phyloP scores from a whole-genome alignment of 1,140 invertebrate genomes.

The Whitmania pigra region DNA sequence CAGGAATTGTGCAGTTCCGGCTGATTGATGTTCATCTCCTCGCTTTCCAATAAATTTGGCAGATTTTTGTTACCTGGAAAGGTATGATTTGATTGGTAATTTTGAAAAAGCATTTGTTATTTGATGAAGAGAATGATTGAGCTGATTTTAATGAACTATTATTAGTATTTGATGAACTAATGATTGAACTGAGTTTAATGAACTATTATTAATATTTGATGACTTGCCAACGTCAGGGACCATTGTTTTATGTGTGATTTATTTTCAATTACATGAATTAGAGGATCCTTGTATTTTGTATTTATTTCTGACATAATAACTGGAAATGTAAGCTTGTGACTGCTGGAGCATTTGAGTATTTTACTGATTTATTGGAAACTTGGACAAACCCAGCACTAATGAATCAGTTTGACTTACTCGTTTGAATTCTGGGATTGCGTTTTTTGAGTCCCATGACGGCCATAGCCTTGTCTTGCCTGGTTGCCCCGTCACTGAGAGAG shows the following conservation, averaged over 20 bases:
- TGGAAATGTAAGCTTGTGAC: too few relatives aligned
- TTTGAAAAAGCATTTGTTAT: constrained; percentile 18
- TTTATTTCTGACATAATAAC: too few relatives aligned
- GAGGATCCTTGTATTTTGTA: constrained; percentile 44
- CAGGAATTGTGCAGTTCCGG: constrained; percentile 40
- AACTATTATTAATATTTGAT: too few relatives aligned
- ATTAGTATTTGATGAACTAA: too few relatives aligned
- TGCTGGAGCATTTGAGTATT: too few relatives aligned
- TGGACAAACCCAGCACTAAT: too few relatives aligned
- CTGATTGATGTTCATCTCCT: constrained; percentile 30
- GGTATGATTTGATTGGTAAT: too few relatives aligned
- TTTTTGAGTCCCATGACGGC: constrained; percentile 51
- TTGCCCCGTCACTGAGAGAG: constrained; percentile 69
- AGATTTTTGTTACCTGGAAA: constrained; percentile 36
- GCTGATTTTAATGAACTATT: too few relatives aligned
- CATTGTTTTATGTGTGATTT: constrained; percentile 3
- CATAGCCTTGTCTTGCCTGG: constrained; percentile 58
- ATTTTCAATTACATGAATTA: constrained; percentile 7
- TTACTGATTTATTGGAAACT: too few relatives aligned
- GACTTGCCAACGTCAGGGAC: constrained; percentile 11
- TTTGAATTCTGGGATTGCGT: constrained; percentile 49
- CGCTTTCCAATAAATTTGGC: constrained; percentile 37
- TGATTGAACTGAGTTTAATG: too few relatives aligned
- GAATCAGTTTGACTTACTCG: constrained; percentile 19
- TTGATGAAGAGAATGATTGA: too few relatives aligned